A percentile compares a stretch with the other conserved stretches of the same genome.
Evolutionary conservation across 2,888 invertebrate species (phyloP).

Genomic region (Dolichopus griseipennis): DNA sequence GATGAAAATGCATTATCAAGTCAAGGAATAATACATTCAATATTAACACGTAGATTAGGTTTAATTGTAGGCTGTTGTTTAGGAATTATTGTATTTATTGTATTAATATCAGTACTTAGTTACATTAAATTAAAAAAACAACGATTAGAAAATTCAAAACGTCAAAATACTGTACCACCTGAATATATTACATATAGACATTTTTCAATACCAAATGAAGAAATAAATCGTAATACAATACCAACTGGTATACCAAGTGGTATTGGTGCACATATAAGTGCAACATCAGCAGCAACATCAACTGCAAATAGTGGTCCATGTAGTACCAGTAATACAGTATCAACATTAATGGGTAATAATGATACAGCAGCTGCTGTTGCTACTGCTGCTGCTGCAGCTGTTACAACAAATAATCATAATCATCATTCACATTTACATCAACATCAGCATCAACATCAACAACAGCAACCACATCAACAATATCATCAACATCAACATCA

Average conservation of each 20-base stretch:
- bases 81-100: constrained; percentile 76
- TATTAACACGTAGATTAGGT: constrained; percentile 71
- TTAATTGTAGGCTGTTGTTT: constrained; percentile 79
- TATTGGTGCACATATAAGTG: constrained; percentile 40
- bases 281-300: constrained; percentile 28
- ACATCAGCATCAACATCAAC: constrained; percentile 20
- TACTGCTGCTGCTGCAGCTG: constrained; percentile 9
- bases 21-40: constrained; percentile 63
- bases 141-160: constrained; percentile 59
- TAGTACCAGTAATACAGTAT: constrained; percentile 12
- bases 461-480: constrained; percentile 12
- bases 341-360: constrained; percentile 17
- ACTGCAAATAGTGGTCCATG: constrained; percentile 23
- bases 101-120: constrained; percentile 72
- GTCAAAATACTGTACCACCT: constrained; percentile 60
- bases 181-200: constrained; percentile 74
- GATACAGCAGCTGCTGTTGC: background rate
- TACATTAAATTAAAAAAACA: constrained; percentile 80
- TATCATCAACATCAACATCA: constrained; percentile 24
- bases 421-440: constrained; percentile 20
- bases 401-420: constrained; percentile 22
- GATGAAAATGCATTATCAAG: constrained; percentile 52
- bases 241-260: constrained; percentile 35
- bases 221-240: constrained; percentile 36
- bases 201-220: constrained; percentile 61